phyloP scores from a whole-genome alignment of 2,888 invertebrate species.

The Cerastoderma edule region DNA sequence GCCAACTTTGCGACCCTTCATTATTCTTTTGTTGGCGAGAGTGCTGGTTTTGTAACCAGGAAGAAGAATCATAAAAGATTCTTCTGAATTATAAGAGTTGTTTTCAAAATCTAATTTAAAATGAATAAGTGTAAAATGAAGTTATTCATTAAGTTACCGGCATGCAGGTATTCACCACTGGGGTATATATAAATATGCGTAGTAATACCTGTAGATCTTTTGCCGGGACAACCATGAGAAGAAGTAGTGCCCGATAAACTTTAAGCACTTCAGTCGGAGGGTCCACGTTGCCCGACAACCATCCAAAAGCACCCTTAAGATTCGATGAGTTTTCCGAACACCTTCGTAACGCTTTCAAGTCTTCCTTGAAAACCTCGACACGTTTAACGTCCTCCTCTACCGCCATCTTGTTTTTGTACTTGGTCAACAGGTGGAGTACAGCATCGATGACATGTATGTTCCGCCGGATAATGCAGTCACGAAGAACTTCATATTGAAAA shows the following conservation, averaged over 20 bases:
- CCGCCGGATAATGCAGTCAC: not conserved
- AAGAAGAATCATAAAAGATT: no score
- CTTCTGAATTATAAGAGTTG: no score
- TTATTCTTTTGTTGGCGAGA: no score
- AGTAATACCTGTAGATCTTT: slow-evolving; percentile 1
- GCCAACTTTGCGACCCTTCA: no score
- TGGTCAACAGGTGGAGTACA: not conserved
- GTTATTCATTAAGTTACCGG: no score
- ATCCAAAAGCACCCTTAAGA: not conserved
- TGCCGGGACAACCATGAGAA: not conserved
- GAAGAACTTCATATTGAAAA: not conserved
- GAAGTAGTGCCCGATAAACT: slow-evolving; percentile 7
- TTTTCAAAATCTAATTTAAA: no score
- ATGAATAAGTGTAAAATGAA: no score
- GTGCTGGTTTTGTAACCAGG: no score
- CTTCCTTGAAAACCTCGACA: not conserved
- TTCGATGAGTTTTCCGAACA: not conserved
- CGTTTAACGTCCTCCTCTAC: not conserved
- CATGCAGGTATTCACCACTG: no score
- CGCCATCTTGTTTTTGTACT: slow-evolving; percentile 14
- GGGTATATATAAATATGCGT: no score
- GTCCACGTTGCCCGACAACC: no score
- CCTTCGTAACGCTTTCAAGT: not conserved
- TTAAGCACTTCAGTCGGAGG: not conserved
- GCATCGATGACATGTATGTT: not conserved